Evolutionary conservation across 1,140 invertebrate species (phyloP), one percentile per base, ranked within the genome.

Genomic region (Chironomus striatipennis): DNA sequence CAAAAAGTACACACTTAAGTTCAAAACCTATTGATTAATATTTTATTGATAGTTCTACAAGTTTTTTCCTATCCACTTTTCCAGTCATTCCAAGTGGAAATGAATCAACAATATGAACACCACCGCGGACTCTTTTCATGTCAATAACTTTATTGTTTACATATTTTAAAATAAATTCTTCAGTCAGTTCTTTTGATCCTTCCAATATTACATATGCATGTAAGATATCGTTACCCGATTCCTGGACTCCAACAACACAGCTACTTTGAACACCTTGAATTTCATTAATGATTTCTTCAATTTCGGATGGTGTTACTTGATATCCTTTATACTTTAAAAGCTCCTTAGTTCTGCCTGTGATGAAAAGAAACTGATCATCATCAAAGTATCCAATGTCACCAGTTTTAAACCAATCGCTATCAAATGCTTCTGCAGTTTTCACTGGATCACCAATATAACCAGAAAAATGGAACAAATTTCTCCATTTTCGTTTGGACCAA

Each of bases 351-450:
- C 91, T 80, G 78, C 91, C 91, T 0, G 90, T 86, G 74, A 93
- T 86, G 76, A 85, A 90, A 75, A 92, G 85, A 77, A 82, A 86
- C 9, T 86, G 86, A 8, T 90, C 84, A 2, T 85, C 77, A 78
- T 92, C 90, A 76, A 88, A 88, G 79, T 89, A 90, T 0, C 87
- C 91, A 43, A 93, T 83, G 80, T 93, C 90, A 18, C 91, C 91
- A 42, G 91, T 91, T 75, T 89, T 86, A 5, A 93, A 80, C 86
- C 89, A 93, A 0, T 90, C 89, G 43, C 47, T 10, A 57, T 57
- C 47, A 57, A 12, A 57, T n/a, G n/a, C 47, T 57, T 57, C 47
- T 15, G 12, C n/a, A 1, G 47, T 57, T 1, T 57, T 57, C 4
- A n/a, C 47, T n/a, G 12, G 4, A 12, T 57, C 47, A 15, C n/a